Base-by-base conservation (phyloP, 1,140 invertebrate species). In the Drosophila kohkoa region DNA sequence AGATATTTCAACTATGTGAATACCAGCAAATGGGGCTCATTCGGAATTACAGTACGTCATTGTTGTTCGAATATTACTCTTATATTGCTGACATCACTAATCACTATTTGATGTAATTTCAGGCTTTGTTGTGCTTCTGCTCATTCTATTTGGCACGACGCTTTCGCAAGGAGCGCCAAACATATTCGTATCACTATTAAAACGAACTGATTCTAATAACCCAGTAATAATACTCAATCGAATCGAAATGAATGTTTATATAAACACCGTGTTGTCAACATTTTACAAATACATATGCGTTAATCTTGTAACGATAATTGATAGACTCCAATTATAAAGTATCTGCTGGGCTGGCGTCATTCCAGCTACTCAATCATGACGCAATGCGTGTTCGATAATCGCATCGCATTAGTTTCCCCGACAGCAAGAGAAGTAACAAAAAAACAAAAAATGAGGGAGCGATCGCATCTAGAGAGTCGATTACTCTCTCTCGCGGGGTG, bases 81-180 rank as follows among this genome's bases (percentile, higher is more conserved):
- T 30, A 5, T 8, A 3, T 25, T 30, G 1, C 25, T 13, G 30
- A 57, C 10, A 38, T 71, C 7, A 63, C 11, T 1, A 11, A 6
- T 48, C 20, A 25, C 20, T 4, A 25, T 25, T 25, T 48, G 32
- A 5, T 46, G 15, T 16, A 35, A 52, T 72, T 81, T 16, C 35
- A 91, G 90, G 76, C 70, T 46, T 15, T 91, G 4, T 67, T 87
- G 82, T 64, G 80, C 28, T 67, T 91, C 28, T 82, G 69, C 30
- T 55, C 78, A 16, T 85, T 91, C 54, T 90, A 81, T 49, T 71
- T 91, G 57, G 81, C 86, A 1, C 63, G 69, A 52, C 89, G 86
- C 8, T 91, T 91, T 75, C 75, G 82, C 46, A 91, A 83, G 52
- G 80, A 91, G 8, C 85, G 86, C 46, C 70, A 25, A 28, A 76